A percentile compares a stretch with the other conserved stretches of the same genome.
phyloP scores from a whole-genome alignment of 2,797 vertebrate genomes.

The Yasuhikotakia modesta region DNA sequence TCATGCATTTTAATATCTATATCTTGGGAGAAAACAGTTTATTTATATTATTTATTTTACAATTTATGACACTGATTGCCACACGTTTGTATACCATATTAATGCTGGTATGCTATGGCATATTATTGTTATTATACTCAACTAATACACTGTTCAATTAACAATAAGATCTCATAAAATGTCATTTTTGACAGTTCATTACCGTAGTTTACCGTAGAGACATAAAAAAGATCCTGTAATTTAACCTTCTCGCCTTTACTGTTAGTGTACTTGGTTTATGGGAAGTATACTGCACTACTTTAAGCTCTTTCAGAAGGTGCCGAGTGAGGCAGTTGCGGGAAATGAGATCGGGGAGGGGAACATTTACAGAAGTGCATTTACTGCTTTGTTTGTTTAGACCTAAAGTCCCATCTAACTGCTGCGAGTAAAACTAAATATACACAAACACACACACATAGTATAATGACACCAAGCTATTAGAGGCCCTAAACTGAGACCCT shows the following conservation, averaged over 20 bases:
- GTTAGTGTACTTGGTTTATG: slow-evolving; percentile 11
- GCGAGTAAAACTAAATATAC: slow-evolving; percentile 60
- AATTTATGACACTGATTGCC: too few species aligned
- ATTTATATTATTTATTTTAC: too few species aligned
- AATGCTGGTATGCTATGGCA: not conserved
- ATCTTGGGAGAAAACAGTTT: too few species aligned
- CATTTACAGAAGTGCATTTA: slow-evolving; percentile 57
- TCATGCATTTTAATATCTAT: too few species aligned
- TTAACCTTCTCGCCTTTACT: not conserved
- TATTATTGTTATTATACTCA: not conserved
- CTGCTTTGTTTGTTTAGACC: slow-evolving; percentile 70
- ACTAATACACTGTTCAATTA: not conserved
- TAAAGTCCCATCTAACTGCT: slow-evolving; percentile 65
- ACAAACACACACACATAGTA: slow-evolving; percentile 7
- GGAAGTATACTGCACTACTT: slow-evolving; percentile 6
- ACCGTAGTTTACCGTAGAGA: not conserved
- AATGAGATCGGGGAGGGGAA: slow-evolving; percentile 37
- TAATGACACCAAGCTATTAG: slow-evolving; percentile 52
- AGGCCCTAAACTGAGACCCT: slow-evolving; percentile 54
- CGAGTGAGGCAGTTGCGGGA: slow-evolving; percentile 37
- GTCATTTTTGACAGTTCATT: not conserved
- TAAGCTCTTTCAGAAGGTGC: slow-evolving; percentile 16
- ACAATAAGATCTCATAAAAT: too few species aligned
- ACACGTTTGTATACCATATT: too few species aligned
- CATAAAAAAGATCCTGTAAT: not conserved